Evolutionary conservation across 2,113 vertebrate genomes (phyloP), one percentile per base, ranked within the genome.

Genomic region (Stegostoma tigrinum): DNA sequence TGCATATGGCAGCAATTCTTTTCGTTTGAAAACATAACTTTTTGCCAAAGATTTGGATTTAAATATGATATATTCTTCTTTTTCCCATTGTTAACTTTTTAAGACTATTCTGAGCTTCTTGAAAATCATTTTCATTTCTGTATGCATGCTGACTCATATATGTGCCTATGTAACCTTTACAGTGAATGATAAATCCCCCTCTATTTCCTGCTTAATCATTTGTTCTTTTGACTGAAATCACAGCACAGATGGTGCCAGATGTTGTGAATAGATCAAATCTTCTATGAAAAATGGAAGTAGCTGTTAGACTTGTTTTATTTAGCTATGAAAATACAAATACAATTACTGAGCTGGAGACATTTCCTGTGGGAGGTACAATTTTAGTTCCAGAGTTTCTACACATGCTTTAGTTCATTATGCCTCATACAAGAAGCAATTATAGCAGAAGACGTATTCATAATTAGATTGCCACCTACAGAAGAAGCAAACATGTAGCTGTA

Each of bases 281-380:
- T 66, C 61, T 93, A 5, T 67, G 89, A 93, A 93, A 61, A 93
- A n/a, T 38, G 23, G 61, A n/a, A 42, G 42, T 21, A 66, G 61
- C 89, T 93, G 55, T 66, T 66, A 67, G n/a, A 66, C 34, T 83
- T 83, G n/a, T 66, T 93, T 19, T 93, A 66, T 66, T 93, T 66
- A n/a, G 61, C 34, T 93, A 38, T 66, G 80, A 45, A 90, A 90
- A 90, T 64, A 90, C 34, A 93, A 66, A 93, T 66, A 93, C 64
- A 27, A 91, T 93, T 38, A 66, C 66, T 66, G 55, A 66, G 61
- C 34, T 66, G 61, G 17, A 67, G 89, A 93, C 7, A 17, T 66
- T 67, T 66, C 87, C 89, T 66, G 61, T 93, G 89, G 34, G 34
- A 93, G 61, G 21, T 93, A 27, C 7, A 42, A 21, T 83, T 83